These are phyloP conservation scores for Limnephilus lunatus DNA, from an alignment of 2,888 invertebrate species.

Conservation along the genomic window DNA sequence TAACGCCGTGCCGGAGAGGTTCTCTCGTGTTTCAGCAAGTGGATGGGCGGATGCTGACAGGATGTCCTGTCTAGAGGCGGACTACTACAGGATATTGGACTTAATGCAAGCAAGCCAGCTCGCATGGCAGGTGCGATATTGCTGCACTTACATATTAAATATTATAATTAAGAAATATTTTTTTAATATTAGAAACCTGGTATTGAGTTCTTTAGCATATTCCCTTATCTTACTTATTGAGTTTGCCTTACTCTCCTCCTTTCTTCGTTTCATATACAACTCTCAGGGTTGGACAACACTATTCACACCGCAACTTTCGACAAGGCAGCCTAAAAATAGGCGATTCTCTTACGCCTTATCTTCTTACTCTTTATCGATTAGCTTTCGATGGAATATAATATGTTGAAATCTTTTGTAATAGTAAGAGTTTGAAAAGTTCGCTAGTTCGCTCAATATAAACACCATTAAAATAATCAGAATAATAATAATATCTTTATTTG, in stretches of 20 bases:
- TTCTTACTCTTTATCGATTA: background rate
- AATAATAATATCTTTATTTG: too few relatives aligned
- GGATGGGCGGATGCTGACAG: conserved; percentile 65
- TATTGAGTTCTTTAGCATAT: background rate
- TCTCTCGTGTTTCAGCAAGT: conserved; percentile 62
- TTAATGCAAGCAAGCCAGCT: conserved; percentile 26
- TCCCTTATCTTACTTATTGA: background rate
- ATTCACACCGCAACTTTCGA: background rate
- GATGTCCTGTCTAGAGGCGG: conserved; percentile 64
- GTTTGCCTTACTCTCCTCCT: background rate
- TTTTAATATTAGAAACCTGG: background rate
- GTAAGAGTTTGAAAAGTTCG: too few relatives aligned
- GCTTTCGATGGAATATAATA: too few relatives aligned
- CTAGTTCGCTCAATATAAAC: too few relatives aligned
- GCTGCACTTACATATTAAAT: background rate
- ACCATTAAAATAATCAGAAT: too few relatives aligned
- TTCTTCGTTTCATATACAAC: background rate
- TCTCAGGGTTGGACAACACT: background rate
- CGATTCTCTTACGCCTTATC: background rate
- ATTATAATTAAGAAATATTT: background rate
- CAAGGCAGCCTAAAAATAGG: background rate
- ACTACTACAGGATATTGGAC: conserved; percentile 54
- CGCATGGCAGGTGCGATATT: background rate
- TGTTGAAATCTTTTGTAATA: too few relatives aligned
- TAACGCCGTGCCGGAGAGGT: conserved; percentile 53